These are phyloP conservation scores for Aphodius granarius DNA, from an alignment of 2,888 invertebrate species.

Conservation along the genomic window DNA sequence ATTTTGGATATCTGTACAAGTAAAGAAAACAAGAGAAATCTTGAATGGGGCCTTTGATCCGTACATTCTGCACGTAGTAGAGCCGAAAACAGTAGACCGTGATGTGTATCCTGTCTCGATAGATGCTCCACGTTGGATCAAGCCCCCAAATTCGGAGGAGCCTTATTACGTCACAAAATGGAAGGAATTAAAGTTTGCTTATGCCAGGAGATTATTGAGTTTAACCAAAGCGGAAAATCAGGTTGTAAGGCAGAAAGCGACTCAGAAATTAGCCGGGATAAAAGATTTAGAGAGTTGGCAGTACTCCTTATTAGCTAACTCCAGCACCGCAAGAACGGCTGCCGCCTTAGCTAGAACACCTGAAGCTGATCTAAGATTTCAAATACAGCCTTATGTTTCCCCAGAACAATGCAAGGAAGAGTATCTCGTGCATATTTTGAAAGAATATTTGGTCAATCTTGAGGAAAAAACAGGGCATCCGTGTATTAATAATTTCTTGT, in stretches of 20 bases:
- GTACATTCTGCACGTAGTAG: slow-evolving; percentile 45
- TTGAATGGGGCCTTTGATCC: slow-evolving; percentile 48
- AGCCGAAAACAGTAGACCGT: slow-evolving; percentile 32
- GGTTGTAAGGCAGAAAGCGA: slow-evolving; percentile 64
- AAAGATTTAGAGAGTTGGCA: slow-evolving; percentile 60
- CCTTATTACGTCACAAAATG: slow-evolving; percentile 33
- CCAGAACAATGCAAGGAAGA: slow-evolving; percentile 46
- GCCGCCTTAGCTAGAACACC: slow-evolving; percentile 71
- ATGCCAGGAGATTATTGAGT: slow-evolving; percentile 66
- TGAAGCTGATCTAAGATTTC: slow-evolving; percentile 72
- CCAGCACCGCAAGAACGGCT: slow-evolving; percentile 74
- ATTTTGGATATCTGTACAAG: slow-evolving; percentile 45
- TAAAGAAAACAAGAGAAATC: slow-evolving; percentile 43
- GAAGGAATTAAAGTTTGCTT: slow-evolving; percentile 46
- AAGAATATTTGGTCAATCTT: slow-evolving; percentile 52
- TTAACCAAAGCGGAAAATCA: slow-evolving; percentile 67
- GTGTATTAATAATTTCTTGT: slow-evolving; percentile 56
- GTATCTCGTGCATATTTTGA: slow-evolving; percentile 49
- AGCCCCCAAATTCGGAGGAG: slow-evolving; percentile 23
- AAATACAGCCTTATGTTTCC: slow-evolving; percentile 66
- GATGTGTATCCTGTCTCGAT: slow-evolving; percentile 19
- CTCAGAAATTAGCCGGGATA: slow-evolving; percentile 66
- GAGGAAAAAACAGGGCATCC: slow-evolving; percentile 52
- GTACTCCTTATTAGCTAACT: slow-evolving; percentile 71
- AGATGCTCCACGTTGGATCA: slow-evolving; percentile 27